Conservation (phyloP, 2,113 vertebrate species). For the Thamnaconus septentrionalis region DNA sequence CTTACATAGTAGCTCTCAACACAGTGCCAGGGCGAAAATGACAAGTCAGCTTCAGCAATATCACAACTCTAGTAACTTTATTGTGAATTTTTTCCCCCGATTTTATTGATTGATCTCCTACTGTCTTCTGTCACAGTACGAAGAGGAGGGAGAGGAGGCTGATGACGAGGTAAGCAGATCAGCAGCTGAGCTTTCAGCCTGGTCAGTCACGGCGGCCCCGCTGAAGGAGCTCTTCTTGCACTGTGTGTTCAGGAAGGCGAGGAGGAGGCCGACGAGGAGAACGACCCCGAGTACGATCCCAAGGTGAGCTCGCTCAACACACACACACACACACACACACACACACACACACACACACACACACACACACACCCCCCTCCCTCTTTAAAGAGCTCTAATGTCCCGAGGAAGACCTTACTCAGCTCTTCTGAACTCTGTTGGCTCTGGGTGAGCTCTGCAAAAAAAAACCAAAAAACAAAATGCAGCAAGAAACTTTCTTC, state of each 20-base stretch:
- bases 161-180: slow-evolving; percentile 89
- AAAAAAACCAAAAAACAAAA: too few species aligned
- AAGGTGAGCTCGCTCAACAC: slow-evolving; percentile 79
- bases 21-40: too few species aligned
- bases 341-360: too few species aligned
- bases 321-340: too few species aligned
- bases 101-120: background rate
- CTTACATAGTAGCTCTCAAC: too few species aligned
- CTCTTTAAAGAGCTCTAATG: slow-evolving; percentile 33
- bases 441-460: slow-evolving; percentile 15
- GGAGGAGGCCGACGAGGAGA: slow-evolving; percentile 98
- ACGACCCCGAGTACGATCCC: slow-evolving; percentile 95
- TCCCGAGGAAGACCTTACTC: slow-evolving; percentile 39
- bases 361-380: background rate
- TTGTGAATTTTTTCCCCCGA: background rate
- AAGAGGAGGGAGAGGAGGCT: slow-evolving; percentile 98
- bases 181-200: background rate
- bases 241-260: slow-evolving; percentile 87
- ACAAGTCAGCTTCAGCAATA: too few species aligned
- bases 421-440: slow-evolving; percentile 50
- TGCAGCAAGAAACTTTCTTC: too few species aligned
- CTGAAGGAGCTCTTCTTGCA: slow-evolving; percentile 15
- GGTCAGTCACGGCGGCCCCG: background rate
- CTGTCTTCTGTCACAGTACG: slow-evolving; percentile 80
- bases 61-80: too few species aligned